These are phyloP conservation scores for Caerostris extrusa DNA, from an alignment of 1,140 invertebrate genomes.

Conservation along the genomic window DNA sequence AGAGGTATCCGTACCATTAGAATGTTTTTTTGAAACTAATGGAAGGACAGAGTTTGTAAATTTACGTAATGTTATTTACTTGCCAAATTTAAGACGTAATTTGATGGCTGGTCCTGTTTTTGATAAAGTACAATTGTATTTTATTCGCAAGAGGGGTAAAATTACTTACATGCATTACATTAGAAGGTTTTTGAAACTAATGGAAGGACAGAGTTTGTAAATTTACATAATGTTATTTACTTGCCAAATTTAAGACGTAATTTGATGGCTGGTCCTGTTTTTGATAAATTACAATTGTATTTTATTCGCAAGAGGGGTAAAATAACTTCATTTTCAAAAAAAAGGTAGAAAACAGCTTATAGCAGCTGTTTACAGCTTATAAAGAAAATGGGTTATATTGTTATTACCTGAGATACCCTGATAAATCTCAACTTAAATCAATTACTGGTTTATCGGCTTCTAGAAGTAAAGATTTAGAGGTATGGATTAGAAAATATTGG, in stretches of 20 bases:
- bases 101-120: not conserved
- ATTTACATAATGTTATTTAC: not conserved
- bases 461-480: too few species aligned
- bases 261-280: not conserved
- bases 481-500: too few species aligned
- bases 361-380: too few species aligned
- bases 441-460: not conserved
- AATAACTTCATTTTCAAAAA: not conserved
- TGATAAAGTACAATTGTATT: not conserved
- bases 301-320: not conserved
- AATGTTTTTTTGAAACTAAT: not conserved
- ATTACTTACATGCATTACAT: too few species aligned
- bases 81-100: not conserved
- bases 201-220: not conserved
- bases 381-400: not conserved
- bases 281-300: not conserved
- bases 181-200: too few species aligned
- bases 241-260: not conserved
- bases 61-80: not conserved
- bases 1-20: not conserved
- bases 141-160: not conserved
- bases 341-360: not conserved
- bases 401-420: not conserved
- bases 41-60: not conserved
- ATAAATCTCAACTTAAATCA: not conserved